Conservation (phyloP, 1,140 invertebrate genomes). For the Maniola jurtina region DNA sequence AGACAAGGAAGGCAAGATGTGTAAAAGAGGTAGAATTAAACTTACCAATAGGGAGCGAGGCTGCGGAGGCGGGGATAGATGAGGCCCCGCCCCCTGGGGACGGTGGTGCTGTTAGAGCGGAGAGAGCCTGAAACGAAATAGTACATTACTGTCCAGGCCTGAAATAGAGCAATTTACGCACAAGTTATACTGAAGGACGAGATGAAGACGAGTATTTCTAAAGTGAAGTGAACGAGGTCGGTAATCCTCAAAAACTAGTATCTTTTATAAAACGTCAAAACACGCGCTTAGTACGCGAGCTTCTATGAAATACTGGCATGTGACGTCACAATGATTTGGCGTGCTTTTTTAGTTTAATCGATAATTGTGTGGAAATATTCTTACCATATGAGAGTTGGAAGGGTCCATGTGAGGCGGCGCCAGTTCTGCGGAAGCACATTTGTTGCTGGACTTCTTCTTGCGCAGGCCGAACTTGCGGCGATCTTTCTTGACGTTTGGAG, state of each 20-base stretch:
- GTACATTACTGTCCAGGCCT: not conserved
- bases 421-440: constrained; percentile 82
- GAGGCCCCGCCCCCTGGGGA: constrained; percentile 63
- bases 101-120: constrained; percentile 61
- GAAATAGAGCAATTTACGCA: too few relatives aligned
- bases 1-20: constrained; percentile 9
- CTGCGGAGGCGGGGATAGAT: constrained; percentile 63
- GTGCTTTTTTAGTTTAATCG: too few relatives aligned
- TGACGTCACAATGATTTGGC: too few relatives aligned
- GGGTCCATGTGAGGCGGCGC: constrained; percentile 70
- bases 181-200: too few relatives aligned
- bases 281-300: too few relatives aligned
- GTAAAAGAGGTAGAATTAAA: constrained; percentile 2
- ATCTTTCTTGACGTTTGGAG: constrained; percentile 84
- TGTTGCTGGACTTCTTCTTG: constrained; percentile 82
- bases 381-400: constrained; percentile 63
- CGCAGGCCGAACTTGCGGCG: constrained; percentile 84
- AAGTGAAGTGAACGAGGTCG: not conserved
- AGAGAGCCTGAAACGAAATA: constrained; percentile 47
- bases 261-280: too few relatives aligned
- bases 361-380: constrained; percentile 8
- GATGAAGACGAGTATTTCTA: too few relatives aligned
- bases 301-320: too few relatives aligned
- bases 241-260: too few relatives aligned
- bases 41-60: constrained; percentile 68